Evolutionary conservation across 2,797 vertebrate genomes (phyloP).

Genomic region (Corythornis leucogaster): DNA sequence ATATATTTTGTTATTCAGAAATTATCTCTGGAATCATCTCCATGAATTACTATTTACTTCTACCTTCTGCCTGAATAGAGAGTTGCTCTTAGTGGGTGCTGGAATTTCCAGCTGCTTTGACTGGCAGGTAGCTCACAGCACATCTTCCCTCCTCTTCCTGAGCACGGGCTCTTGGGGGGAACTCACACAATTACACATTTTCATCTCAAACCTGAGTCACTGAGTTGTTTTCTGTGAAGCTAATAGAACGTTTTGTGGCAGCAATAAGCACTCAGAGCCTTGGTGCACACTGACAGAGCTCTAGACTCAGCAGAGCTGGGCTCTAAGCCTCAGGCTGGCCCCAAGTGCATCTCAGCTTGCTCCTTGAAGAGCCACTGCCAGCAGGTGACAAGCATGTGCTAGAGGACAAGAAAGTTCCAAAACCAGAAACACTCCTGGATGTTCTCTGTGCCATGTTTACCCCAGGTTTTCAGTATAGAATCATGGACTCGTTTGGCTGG

Average conservation of each 20-base stretch:
- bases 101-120: constrained; percentile 8
- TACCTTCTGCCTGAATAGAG: background rate
- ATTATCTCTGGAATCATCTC: constrained; percentile 26
- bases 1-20: constrained; percentile 36
- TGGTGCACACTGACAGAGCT: background rate
- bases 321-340: rapidly evolving
- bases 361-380: background rate
- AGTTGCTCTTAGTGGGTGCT: background rate
- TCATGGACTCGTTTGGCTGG: no score
- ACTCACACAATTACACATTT: background rate
- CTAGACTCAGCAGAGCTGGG: background rate
- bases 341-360: background rate
- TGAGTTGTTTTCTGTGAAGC: background rate
- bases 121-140: background rate
- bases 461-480: background rate
- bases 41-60: constrained; percentile 30
- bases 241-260: background rate
- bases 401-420: background rate
- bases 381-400: background rate
- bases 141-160: background rate
- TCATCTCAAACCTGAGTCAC: background rate
- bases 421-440: background rate
- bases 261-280: background rate
- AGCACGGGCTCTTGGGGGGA: background rate
- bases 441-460: background rate